A percentile compares a stretch with the other conserved stretches of the same genome.
Conservation (phyloP, 2,113 vertebrate species). For the Oreocharis arfaki region DNA sequence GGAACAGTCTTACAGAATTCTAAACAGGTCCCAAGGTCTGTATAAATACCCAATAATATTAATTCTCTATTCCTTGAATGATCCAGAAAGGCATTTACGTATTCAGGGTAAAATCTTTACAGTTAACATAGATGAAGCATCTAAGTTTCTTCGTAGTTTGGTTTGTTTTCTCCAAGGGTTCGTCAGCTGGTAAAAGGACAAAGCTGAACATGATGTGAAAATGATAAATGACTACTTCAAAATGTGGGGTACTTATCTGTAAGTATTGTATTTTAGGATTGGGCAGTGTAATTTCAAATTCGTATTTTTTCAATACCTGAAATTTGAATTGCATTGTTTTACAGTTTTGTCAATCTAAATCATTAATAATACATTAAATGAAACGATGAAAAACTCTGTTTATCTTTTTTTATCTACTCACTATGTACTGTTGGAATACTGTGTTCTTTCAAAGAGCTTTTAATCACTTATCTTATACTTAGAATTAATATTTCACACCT, state of each 20-base stretch:
- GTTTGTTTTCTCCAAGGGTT: not conserved
- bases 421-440: not conserved
- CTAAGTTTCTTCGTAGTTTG: not conserved
- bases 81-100: not conserved
- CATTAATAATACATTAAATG: not conserved
- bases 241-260: not conserved
- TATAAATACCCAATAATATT: not conserved
- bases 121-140: not conserved
- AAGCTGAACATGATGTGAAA: not conserved
- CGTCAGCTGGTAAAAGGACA: not conserved
- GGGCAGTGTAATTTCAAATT: not conserved
- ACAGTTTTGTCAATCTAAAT: not conserved
- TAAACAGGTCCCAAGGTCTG: not conserved
- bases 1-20: not conserved
- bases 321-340: not conserved
- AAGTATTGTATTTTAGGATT: not conserved
- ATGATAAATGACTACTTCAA: not conserved
- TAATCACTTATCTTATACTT: not conserved
- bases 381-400: not conserved
- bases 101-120: not conserved
- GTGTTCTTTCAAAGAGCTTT: not conserved
- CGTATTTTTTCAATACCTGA: not conserved
- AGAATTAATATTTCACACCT: not conserved
- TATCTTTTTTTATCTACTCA: not conserved
- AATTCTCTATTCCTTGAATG: not conserved